Evolutionary conservation across 2,888 invertebrate genomes (phyloP).

Genomic region (Sinopyrophorus schimmeli): DNA sequence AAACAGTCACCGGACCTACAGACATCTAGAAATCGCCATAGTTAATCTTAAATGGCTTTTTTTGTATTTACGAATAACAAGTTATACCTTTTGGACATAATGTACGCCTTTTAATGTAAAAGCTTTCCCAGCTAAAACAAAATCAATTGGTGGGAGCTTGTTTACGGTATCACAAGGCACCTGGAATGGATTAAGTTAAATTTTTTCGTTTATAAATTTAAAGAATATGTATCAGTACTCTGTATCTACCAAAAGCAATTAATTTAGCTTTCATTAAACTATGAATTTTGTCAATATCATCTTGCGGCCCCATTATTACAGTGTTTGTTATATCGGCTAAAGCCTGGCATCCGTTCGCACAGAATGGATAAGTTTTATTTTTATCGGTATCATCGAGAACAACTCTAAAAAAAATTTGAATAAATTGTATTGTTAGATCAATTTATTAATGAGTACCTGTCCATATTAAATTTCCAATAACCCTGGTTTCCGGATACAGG

Average conservation of each 20-base stretch:
- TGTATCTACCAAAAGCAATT: slow-evolving; percentile 42
- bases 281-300: slow-evolving; percentile 53
- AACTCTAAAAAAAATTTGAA: slow-evolving; percentile 35
- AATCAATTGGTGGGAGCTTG: slow-evolving; percentile 62
- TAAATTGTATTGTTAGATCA: not conserved
- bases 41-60: not conserved
- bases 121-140: slow-evolving; percentile 61
- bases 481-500: slow-evolving; percentile 60
- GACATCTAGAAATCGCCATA: slow-evolving; percentile 50
- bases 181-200: slow-evolving; percentile 49
- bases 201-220: not conserved
- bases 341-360: slow-evolving; percentile 50
- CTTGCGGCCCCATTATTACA: slow-evolving; percentile 52
- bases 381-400: slow-evolving; percentile 22
- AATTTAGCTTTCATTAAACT: slow-evolving; percentile 49
- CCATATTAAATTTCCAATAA: slow-evolving; percentile 74
- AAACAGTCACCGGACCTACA: slow-evolving; percentile 47
- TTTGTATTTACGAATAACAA: slow-evolving; percentile 19
- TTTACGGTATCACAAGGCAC: slow-evolving; percentile 65
- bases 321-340: slow-evolving; percentile 55
- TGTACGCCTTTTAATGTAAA: slow-evolving; percentile 65
- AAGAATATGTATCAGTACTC: slow-evolving; percentile 35
- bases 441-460: slow-evolving; percentile 63
- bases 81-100: slow-evolving; percentile 61
- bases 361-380: slow-evolving; percentile 44